Percentiles rank a stretch among this genome's conserved stretches.
These are phyloP conservation scores for Entomobrya multifasciata DNA, from an alignment of 2,888 invertebrate genomes.

Conservation along the genomic window DNA sequence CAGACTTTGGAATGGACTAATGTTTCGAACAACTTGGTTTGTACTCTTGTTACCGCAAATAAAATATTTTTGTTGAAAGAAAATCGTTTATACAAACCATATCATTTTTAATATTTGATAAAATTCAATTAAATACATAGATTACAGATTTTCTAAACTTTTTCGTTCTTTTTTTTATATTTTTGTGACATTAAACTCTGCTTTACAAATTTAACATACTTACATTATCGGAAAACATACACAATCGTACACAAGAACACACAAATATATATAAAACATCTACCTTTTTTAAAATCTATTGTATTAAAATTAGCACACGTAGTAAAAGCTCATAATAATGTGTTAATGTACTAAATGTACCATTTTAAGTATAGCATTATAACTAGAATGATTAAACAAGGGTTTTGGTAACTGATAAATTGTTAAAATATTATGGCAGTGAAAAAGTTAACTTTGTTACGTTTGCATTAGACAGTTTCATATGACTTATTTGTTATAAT, in stretches of 20 bases:
- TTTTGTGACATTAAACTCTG: neutral
- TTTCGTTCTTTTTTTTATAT: neutral
- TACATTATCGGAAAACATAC: too few species aligned
- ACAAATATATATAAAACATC: too few species aligned
- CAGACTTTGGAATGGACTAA: conserved; percentile 82
- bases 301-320: conserved; percentile 5
- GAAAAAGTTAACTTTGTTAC: conserved; percentile 26
- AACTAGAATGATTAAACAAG: neutral
- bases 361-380: too few species aligned
- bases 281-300: neutral
- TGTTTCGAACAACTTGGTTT: too few species aligned
- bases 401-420: neutral
- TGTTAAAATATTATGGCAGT: conserved; percentile 49
- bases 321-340: conserved; percentile 1
- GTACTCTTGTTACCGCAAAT: conserved; percentile 10
- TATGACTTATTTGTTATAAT: neutral
- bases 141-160: conserved; percentile 4
- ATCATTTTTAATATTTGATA: conserved; percentile 32
- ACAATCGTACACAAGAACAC: too few species aligned
- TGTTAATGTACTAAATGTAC: neutral
- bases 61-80: neutral
- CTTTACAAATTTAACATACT: too few species aligned
- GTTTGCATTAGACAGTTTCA: conserved; percentile 4
- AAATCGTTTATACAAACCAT: conserved; percentile 42
- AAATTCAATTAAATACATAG: conserved; percentile 22